These are phyloP conservation scores for Ceratina australensis DNA, from an alignment of 1,140 invertebrate species.

Conservation along the genomic window DNA sequence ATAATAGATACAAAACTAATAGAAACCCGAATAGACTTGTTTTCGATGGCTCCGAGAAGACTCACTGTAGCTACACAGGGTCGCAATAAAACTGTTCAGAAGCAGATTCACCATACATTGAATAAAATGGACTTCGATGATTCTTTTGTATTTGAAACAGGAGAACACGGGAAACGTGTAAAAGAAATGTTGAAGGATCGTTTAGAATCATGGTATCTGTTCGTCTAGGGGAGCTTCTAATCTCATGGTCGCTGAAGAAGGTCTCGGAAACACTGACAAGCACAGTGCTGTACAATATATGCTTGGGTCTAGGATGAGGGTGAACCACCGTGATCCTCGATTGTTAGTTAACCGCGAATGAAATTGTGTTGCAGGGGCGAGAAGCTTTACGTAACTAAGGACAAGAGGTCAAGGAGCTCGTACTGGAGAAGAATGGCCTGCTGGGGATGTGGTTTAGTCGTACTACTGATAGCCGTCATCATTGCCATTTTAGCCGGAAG, in stretches of 20 bases:
- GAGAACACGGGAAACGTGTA: neutral
- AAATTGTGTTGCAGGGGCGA: constrained; percentile 85
- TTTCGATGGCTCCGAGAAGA: too few relatives aligned
- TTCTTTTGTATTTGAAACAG: neutral
- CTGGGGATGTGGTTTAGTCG: constrained; percentile 83
- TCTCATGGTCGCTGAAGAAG: constrained; percentile 54
- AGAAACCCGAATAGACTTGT: neutral
- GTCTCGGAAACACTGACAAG: constrained; percentile 50
- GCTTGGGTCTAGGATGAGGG: constrained; percentile 60
- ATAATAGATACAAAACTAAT: neutral
- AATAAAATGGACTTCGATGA: neutral
- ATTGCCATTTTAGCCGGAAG: constrained; percentile 86
- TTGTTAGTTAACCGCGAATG: constrained; percentile 24
- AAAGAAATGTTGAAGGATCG: constrained; percentile 19
- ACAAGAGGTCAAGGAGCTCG: constrained; percentile 85
- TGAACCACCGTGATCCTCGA: neutral
- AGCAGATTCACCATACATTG: constrained; percentile 15
- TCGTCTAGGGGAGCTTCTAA: constrained; percentile 62
- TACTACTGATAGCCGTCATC: constrained; percentile 83
- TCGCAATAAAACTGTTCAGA: constrained; percentile 10
- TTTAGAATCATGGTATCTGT: constrained; percentile 46
- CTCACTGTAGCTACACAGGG: neutral
- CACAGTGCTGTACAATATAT: constrained; percentile 60
- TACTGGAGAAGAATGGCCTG: constrained; percentile 84
- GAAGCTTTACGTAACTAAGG: constrained; percentile 89